These are phyloP conservation scores for Eucriotettix oculatus DNA, from an alignment of 2,888 invertebrate species.

Conservation along the genomic window DNA sequence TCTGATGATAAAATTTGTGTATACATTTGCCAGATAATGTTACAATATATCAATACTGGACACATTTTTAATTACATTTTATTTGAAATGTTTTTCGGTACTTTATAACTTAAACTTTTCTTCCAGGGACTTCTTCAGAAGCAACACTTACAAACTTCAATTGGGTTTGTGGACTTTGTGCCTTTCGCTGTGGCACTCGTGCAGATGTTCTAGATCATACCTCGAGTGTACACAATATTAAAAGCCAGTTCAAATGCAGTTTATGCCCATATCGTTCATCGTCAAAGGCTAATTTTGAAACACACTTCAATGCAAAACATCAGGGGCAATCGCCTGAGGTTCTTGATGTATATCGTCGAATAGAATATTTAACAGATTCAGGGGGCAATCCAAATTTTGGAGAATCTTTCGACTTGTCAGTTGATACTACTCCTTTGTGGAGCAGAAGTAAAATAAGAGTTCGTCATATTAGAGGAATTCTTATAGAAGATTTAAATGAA, in stretches of 20 bases:
- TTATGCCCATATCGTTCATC: constrained; percentile 43
- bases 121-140: too few relatives aligned
- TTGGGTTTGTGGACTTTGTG: constrained; percentile 56
- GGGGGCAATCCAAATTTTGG: neutral
- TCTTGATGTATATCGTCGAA: constrained; percentile 3
- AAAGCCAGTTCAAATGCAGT: constrained; percentile 52
- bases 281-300: constrained; percentile 35
- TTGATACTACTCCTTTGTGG: constrained; percentile 45
- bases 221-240: constrained; percentile 39
- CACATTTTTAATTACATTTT: too few relatives aligned
- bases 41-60: too few relatives aligned
- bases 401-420: constrained; percentile 18
- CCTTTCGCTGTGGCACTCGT: constrained; percentile 39
- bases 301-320: constrained; percentile 44
- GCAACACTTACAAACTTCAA: constrained; percentile 18
- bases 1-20: too few relatives aligned
- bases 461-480: constrained; percentile 40
- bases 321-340: constrained; percentile 19
- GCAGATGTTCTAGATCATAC: constrained; percentile 44
- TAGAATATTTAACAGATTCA: neutral
- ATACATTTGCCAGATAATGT: too few relatives aligned
- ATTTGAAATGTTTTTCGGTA: too few relatives aligned
- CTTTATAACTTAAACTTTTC: too few relatives aligned
- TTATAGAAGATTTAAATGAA: constrained; percentile 34
- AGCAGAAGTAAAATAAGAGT: constrained; percentile 35